phyloP scores from a whole-genome alignment of 2,888 invertebrate genomes.

The Megamerina dolium region DNA sequence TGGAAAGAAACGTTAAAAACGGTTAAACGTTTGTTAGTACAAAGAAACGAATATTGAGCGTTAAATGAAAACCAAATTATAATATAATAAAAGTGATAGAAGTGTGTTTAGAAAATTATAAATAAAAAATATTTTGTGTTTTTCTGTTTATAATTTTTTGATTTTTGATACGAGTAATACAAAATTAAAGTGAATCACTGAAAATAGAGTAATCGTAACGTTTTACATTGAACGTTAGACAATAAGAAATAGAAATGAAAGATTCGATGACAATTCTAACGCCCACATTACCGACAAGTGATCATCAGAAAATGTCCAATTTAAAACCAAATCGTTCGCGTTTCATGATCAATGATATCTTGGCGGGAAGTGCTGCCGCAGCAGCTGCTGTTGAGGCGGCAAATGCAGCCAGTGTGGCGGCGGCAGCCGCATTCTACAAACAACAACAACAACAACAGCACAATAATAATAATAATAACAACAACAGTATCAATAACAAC shows the following conservation, averaged over 20 bases:
- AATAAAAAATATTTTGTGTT: neutral
- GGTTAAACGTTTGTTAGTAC: slow-evolving; percentile 14
- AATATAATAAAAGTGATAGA: no score
- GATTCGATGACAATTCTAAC: slow-evolving; percentile 45
- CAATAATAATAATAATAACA: slow-evolving; percentile 21
- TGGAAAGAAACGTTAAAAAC: slow-evolving; percentile 33
- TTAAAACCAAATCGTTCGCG: slow-evolving; percentile 43
- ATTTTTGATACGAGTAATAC: neutral
- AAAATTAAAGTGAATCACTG: neutral
- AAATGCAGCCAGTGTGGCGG: slow-evolving; percentile 26
- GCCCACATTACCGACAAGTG: slow-evolving; percentile 31
- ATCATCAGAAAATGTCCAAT: slow-evolving; percentile 32
- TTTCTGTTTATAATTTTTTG: neutral
- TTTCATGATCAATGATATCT: slow-evolving; percentile 44
- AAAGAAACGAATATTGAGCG: no score
- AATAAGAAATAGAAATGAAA: slow-evolving; percentile 36
- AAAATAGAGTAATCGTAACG: no score
- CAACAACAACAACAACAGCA: slow-evolving; percentile 32
- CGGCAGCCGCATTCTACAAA: slow-evolving; percentile 36
- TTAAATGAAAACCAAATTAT: no score
- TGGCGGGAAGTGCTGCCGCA: slow-evolving; percentile 40
- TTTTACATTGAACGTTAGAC: no score
- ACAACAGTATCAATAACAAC: slow-evolving; percentile 21
- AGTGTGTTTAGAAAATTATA: neutral
- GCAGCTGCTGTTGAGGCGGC: slow-evolving; percentile 34